phyloP scores from a whole-genome alignment of 64 coral and sea anemone genomes.

The Acropora tenuis region DNA sequence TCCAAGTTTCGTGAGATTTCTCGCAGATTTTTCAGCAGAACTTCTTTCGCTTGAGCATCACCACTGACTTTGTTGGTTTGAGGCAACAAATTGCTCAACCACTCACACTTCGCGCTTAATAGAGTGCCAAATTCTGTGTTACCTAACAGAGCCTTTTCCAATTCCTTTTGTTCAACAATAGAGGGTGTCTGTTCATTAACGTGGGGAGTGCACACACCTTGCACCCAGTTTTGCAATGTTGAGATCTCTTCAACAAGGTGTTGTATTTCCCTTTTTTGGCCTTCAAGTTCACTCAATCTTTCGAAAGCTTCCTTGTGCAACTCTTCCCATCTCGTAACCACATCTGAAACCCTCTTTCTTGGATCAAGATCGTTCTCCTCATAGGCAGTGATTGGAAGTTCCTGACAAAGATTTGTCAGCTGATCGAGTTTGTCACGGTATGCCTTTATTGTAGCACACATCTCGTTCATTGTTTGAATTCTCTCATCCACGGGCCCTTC shows the following conservation, averaged over 20 bases:
- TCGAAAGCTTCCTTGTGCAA: conserved; percentile 28
- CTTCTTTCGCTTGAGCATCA: neutral
- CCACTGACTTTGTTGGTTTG: neutral
- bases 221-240: conserved; percentile 37
- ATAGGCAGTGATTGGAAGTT: conserved; percentile 38
- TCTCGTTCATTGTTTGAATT: conserved; percentile 46
- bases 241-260: conserved; percentile 51
- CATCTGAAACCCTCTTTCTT: conserved; percentile 29
- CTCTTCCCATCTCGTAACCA: conserved; percentile 56
- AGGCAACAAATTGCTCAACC: neutral
- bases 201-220: neutral
- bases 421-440: conserved; percentile 67
- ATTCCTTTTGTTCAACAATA: neutral
- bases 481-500: conserved; percentile 28
- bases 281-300: conserved; percentile 36
- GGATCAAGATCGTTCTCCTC: conserved; percentile 64
- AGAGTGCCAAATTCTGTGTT: conserved; percentile 15
- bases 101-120: neutral
- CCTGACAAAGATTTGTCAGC: conserved; percentile 42
- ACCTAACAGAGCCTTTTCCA: conserved; percentile 50
- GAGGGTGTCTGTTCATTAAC: neutral
- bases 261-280: conserved; percentile 24
- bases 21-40: neutral
- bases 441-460: conserved; percentile 62
- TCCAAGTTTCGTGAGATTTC: conserved; percentile 11